A percentile compares a stretch with the other conserved stretches of the same genome.
Evolutionary conservation across 2,113 vertebrate genomes (phyloP).

Genomic region (Syrrhaptes paradoxus): DNA sequence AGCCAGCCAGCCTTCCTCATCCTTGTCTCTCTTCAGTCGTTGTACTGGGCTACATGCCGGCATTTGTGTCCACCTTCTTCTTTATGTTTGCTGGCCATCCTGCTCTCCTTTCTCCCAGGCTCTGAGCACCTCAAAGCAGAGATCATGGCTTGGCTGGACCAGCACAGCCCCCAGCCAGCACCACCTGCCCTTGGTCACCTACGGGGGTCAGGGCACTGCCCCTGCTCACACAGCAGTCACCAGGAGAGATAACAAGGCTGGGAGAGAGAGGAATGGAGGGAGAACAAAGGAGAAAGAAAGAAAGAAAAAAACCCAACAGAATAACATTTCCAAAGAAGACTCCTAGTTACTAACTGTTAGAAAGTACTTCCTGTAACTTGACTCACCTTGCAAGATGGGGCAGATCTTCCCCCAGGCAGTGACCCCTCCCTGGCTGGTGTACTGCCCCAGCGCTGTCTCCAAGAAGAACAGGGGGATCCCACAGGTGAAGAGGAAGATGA

Average conservation of each 20-base stretch:
- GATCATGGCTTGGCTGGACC: fast-evolving
- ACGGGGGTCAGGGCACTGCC: not conserved
- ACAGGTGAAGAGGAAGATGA: slow-evolving; percentile 87
- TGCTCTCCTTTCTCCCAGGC: not conserved
- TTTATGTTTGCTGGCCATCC: not conserved
- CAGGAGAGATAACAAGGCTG: not conserved
- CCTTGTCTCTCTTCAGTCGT: not conserved
- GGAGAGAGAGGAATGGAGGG: not conserved
- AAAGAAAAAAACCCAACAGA: not conserved
- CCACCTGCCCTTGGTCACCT: not conserved
- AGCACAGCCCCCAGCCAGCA: not conserved
- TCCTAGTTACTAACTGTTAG: not conserved
- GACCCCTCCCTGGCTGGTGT: slow-evolving; percentile 88
- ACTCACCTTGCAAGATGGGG: slow-evolving; percentile 90
- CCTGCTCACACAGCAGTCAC: not conserved
- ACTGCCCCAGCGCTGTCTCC: slow-evolving; percentile 91
- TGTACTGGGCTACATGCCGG: not conserved
- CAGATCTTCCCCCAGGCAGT: slow-evolving; percentile 95
- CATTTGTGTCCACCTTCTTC: not conserved
- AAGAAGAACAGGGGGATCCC: slow-evolving; percentile 91
- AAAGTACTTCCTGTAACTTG: not conserved
- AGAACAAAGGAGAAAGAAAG: not conserved
- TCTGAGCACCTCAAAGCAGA: not conserved
- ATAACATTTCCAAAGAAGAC: not conserved
- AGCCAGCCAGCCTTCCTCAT: not conserved